Percentiles rank a stretch among this genome's conserved stretches.
Evolutionary conservation across 2,797 vertebrate species (phyloP).

Genomic region (Melanotaenia maccullochi): DNA sequence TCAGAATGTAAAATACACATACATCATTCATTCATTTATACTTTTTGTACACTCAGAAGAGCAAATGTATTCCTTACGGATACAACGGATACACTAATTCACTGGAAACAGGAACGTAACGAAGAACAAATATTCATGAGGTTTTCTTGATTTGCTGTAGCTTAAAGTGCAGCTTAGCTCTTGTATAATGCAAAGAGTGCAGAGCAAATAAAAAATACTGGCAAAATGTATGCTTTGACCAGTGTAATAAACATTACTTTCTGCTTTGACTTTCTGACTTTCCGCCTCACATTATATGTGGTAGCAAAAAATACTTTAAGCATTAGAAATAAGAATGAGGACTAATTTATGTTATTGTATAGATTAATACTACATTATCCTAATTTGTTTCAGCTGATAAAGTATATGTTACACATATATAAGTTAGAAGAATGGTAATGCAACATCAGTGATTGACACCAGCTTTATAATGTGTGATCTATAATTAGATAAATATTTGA

Average conservation of each 20-base stretch:
- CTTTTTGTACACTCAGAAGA: not conserved
- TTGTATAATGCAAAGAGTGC: not conserved
- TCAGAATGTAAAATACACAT: not conserved
- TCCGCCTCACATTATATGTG: not conserved
- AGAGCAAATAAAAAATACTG: not conserved
- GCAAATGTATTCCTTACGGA: not conserved
- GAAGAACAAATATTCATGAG: not conserved
- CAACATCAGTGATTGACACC: not conserved
- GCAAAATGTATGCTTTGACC: not conserved
- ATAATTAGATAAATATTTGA: not conserved
- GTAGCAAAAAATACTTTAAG: not conserved
- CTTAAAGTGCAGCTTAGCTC: not conserved
- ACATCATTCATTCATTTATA: too few species aligned
- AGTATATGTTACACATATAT: not conserved
- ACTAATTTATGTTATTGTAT: not conserved
- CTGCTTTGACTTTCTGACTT: not conserved
- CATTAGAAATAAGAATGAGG: not conserved
- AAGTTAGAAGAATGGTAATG: not conserved
- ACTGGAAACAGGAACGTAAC: not conserved
- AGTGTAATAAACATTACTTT: not conserved
- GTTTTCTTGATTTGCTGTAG: not conserved
- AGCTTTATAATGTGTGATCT: not conserved
- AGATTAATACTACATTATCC: not conserved
- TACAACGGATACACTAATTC: not conserved
- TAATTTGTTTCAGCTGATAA: not conserved